A percentile compares a stretch with the other conserved stretches of the same genome.
These are phyloP conservation scores for Rhopilema esculentum DNA, from an alignment of 30 jellyfish, hydroid and myxozoan genomes.

Conservation along the genomic window DNA sequence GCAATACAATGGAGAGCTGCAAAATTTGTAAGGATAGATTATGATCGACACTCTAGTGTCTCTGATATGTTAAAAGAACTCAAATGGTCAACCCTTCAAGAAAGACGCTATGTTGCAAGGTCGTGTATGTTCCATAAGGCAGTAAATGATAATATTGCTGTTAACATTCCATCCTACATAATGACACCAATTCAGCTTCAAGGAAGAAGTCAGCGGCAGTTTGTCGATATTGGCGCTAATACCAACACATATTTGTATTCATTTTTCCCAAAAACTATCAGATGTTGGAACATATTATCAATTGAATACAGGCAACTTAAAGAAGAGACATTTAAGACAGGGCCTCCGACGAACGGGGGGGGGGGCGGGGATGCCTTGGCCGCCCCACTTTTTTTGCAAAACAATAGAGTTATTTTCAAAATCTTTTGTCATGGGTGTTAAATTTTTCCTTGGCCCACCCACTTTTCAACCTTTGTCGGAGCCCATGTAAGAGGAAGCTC, in stretches of 20 bases:
- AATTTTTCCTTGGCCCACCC: no score
- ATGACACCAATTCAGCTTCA: conserved; percentile 36
- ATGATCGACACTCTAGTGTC: conserved; percentile 41
- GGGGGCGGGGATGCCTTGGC: no score
- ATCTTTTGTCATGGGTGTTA: no score
- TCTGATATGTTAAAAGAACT: conserved; percentile 33
- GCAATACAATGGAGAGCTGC: conserved; percentile 46
- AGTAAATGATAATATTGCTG: conserved; percentile 36
- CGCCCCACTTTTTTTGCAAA: no score
- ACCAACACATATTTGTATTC: conserved; percentile 13
- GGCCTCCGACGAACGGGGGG: no score
- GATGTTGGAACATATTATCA: conserved; percentile 5
- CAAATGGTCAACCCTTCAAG: conserved; percentile 60
- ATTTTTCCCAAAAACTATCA: neutral
- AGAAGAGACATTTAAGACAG: conserved; percentile 4
- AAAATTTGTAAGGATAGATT: conserved; percentile 6
- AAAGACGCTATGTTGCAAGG: conserved; percentile 33
- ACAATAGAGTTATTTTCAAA: no score
- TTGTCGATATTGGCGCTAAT: neutral
- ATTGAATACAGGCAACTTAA: conserved; percentile 12
- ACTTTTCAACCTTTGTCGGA: no score
- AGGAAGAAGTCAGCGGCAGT: conserved; percentile 47
- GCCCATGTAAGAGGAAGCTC: conserved; percentile 12
- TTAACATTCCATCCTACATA: conserved; percentile 25
- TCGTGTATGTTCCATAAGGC: conserved; percentile 42